Conservation (phyloP, 2,797 vertebrate species). For the Alfaro cultratus region DNA sequence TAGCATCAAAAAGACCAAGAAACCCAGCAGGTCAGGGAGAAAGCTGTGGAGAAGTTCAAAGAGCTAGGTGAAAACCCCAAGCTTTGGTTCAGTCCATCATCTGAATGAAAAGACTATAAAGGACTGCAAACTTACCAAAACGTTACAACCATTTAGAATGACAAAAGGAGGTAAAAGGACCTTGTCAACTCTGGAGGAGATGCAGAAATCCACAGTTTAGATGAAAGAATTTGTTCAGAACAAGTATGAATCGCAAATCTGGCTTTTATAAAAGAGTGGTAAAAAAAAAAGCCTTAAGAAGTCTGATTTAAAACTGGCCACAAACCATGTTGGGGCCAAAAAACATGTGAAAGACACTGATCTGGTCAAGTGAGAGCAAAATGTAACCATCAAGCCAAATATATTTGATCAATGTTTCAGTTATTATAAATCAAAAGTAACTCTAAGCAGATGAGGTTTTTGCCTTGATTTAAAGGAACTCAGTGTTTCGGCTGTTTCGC, state of each 20-base stretch:
- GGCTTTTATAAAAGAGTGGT: background rate
- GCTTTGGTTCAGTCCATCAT: background rate
- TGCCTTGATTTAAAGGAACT: no score
- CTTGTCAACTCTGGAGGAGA: background rate
- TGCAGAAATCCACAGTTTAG: background rate
- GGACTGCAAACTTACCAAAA: background rate
- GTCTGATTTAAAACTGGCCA: background rate
- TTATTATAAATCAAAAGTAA: no score
- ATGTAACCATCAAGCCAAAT: no score
- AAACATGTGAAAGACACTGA: no score
- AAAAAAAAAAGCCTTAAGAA: background rate
- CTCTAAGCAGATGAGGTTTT: no score
- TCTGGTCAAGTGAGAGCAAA: no score
- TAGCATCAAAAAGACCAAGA: background rate
- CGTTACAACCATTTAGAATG: background rate
- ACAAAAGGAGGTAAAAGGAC: background rate
- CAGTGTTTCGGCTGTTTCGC: no score
- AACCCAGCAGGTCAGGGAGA: background rate
- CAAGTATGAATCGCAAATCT: background rate
- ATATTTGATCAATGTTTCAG: no score
- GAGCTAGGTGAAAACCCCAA: background rate
- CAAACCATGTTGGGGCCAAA: no score
- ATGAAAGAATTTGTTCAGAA: background rate
- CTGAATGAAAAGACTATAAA: background rate
- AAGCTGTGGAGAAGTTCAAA: background rate